A percentile compares a stretch with the other conserved stretches of the same genome.
Conservation (phyloP, 23 tunicate genomes). For the Clavelina lepadiformis region DNA sequence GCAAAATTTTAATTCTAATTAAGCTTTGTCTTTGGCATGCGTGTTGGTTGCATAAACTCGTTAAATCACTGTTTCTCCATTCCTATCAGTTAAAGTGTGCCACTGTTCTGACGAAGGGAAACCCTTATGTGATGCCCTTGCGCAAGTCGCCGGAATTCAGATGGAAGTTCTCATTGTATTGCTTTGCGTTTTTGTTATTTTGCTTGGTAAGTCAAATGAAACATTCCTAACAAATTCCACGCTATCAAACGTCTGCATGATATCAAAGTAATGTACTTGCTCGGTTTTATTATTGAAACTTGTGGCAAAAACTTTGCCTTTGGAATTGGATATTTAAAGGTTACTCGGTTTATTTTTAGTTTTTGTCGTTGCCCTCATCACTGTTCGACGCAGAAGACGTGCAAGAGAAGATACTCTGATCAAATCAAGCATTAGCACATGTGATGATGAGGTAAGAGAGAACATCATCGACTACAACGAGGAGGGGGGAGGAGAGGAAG, state of each 20-base stretch:
- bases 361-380: constrained; percentile 19
- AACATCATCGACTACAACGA: constrained; percentile 46
- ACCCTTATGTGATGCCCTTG: constrained; percentile 34
- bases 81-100: constrained; percentile 33
- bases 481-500: constrained; percentile 75
- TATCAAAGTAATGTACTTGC: no score
- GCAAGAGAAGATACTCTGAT: constrained; percentile 18
- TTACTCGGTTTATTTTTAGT: constrained; percentile 3
- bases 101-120: constrained; percentile 18
- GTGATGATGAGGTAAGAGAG: constrained; percentile 37
- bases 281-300: no score
- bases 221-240: no score
- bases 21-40: neutral
- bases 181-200: neutral
- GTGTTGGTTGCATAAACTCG: neutral
- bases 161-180: constrained; percentile 18
- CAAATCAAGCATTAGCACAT: constrained; percentile 28
- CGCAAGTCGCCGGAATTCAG: constrained; percentile 19
- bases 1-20: neutral
- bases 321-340: no score
- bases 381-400: constrained; percentile 32
- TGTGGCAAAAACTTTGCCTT: no score
- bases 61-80: neutral
- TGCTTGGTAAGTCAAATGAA: constrained; percentile 5
- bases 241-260: no score